Percentiles rank a stretch among this genome's conserved stretches.
These are phyloP conservation scores for Oreochromis spilurus DNA, from an alignment of 2,113 vertebrate species.

Conservation along the genomic window DNA sequence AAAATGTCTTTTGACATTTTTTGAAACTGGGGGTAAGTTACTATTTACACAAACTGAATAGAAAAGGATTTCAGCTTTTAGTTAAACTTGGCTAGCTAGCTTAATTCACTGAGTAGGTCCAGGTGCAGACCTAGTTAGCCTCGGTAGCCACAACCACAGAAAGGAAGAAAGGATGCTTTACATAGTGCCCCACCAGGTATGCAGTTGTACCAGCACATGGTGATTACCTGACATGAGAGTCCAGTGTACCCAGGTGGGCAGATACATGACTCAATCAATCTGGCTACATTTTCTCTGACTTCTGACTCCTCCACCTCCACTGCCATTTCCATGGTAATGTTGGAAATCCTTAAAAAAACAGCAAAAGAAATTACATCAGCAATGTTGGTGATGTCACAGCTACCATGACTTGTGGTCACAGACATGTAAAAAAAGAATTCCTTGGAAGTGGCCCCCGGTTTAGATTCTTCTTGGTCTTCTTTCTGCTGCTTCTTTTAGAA, in stretches of 20 bases:
- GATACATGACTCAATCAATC: constrained; percentile 79
- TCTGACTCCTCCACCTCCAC: constrained; percentile 60
- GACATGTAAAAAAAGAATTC: rapidly evolving
- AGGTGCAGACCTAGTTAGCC: not conserved
- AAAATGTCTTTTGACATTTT: not conserved
- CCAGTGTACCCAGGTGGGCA: constrained; percentile 87
- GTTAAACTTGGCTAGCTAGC: not conserved
- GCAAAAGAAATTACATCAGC: not conserved
- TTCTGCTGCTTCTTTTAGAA: not conserved
- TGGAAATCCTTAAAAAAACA: constrained; percentile 78
- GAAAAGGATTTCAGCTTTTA: not conserved
- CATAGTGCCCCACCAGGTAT: rapidly evolving
- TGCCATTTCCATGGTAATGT: constrained; percentile 86
- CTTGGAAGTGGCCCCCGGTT: rapidly evolving
- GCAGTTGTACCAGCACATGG: not conserved
- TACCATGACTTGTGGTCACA: not conserved
- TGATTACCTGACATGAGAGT: constrained; percentile 89
- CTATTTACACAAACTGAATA: not conserved
- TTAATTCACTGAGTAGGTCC: rapidly evolving
- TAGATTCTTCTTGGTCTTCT: not conserved
- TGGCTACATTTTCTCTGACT: constrained; percentile 46
- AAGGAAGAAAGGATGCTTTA: not conserved
- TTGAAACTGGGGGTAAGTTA: not conserved
- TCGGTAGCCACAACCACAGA: rapidly evolving
- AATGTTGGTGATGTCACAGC: not conserved